Conservation (phyloP, 2,888 invertebrate genomes). For the Pseudeuparius sepicola region DNA sequence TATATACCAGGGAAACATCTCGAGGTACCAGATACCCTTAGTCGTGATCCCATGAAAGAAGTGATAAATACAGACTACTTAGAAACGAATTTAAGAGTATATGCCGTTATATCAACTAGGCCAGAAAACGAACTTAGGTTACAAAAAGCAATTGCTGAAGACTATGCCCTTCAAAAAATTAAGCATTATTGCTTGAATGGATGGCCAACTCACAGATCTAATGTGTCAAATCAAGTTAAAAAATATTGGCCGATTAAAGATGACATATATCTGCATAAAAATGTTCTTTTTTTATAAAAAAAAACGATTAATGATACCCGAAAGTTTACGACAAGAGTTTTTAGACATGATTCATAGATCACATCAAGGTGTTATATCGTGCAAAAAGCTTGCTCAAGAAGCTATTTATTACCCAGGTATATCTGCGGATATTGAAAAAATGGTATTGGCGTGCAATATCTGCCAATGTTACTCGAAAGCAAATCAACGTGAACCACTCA, state of each 20-base stretch:
- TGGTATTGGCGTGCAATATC: slow-evolving; percentile 15
- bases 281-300: slow-evolving; percentile 5
- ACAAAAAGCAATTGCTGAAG: neutral
- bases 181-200: slow-evolving; percentile 12
- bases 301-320: slow-evolving; percentile 2
- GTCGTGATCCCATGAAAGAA: slow-evolving; percentile 7
- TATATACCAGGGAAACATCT: no score
- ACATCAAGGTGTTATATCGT: slow-evolving; percentile 17
- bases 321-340: neutral
- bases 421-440: slow-evolving; percentile 24
- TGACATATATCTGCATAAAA: slow-evolving; percentile 9
- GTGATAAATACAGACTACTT: slow-evolving; percentile 6
- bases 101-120: slow-evolving; percentile 1
- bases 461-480: slow-evolving; percentile 16
- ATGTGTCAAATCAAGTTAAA: neutral
- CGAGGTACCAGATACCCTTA: slow-evolving; percentile 6
- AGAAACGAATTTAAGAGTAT: slow-evolving; percentile 5
- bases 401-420: slow-evolving; percentile 26
- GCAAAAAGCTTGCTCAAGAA: slow-evolving; percentile 20
- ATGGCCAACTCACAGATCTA: slow-evolving; percentile 17
- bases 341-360: slow-evolving; percentile 12
- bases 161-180: slow-evolving; percentile 13
- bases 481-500: slow-evolving; percentile 16
- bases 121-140: slow-evolving; percentile 5
- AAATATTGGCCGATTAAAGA: slow-evolving; percentile 13